Percentiles rank a stretch among this genome's conserved stretches.
phyloP scores from a whole-genome alignment of 2,797 vertebrate species.

The Sebastolobus altivelis region DNA sequence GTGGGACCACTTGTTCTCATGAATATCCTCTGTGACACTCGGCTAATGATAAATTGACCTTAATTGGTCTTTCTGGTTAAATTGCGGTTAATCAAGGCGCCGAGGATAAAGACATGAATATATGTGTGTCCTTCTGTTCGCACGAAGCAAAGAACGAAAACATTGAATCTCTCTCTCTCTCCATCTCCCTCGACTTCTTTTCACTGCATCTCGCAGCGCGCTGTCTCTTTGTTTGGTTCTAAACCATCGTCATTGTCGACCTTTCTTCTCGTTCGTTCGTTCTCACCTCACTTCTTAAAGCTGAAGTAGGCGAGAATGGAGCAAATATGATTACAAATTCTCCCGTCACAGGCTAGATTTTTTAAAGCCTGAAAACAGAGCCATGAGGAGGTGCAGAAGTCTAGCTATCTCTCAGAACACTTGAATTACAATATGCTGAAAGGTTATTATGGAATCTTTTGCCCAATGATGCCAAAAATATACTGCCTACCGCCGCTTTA shows the following conservation, averaged over 20 bases:
- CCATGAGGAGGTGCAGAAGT: too few species aligned
- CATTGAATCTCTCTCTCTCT: not conserved
- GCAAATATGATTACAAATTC: too few species aligned
- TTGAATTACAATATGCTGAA: too few species aligned
- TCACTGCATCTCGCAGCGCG: not conserved
- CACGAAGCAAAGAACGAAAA: not conserved
- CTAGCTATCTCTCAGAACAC: too few species aligned
- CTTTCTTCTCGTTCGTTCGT: not conserved
- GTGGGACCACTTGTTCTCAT: constrained; percentile 22
- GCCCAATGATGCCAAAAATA: too few species aligned
- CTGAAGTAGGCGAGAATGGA: too few species aligned
- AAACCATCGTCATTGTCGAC: not conserved
- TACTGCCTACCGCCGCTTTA: too few species aligned
- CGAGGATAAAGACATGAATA: constrained; percentile 13
- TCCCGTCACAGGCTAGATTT: too few species aligned
- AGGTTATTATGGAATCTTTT: too few species aligned
- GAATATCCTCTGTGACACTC: constrained; percentile 28
- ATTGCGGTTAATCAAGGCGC: constrained; percentile 37
- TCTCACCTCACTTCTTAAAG: not conserved
- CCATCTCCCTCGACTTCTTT: not conserved
- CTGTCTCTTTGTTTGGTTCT: not conserved
- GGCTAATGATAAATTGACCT: constrained; percentile 44
- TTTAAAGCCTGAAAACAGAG: too few species aligned
- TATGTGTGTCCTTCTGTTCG: constrained; percentile 9
- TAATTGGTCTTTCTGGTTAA: constrained; percentile 34